These are phyloP conservation scores for Zoanthus solanderi DNA, from an alignment of 92 coral and sea anemone genomes.

Conservation along the genomic window DNA sequence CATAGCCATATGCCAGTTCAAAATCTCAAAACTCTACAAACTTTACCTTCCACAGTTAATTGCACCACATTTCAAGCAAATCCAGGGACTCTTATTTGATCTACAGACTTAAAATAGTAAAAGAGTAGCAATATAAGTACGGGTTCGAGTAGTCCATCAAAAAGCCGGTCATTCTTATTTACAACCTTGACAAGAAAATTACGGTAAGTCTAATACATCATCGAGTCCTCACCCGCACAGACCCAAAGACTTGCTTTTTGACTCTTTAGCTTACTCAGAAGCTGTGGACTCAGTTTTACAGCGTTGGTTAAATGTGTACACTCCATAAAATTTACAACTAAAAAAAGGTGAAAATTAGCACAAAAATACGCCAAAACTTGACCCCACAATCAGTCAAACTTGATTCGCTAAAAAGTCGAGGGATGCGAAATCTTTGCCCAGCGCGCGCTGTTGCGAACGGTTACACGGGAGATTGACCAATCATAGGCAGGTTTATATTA, in stretches of 20 bases:
- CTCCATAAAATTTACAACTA: constrained; percentile 77
- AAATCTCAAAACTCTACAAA: neutral
- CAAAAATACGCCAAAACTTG: constrained; percentile 61
- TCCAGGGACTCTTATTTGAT: constrained; percentile 96
- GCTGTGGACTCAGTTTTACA: constrained; percentile 84
- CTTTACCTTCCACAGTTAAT: constrained; percentile 96
- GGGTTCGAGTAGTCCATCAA: neutral
- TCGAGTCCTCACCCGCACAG: constrained; percentile 78
- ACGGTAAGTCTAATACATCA: neutral
- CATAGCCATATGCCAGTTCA: too few species aligned
- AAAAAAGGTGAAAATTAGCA: constrained; percentile 43
- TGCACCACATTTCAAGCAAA: constrained; percentile 90
- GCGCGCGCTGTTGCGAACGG: constrained; percentile 83
- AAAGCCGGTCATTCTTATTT: constrained; percentile 29
- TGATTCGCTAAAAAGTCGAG: constrained; percentile 67
- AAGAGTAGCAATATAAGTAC: constrained; percentile 25
- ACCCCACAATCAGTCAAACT: constrained; percentile 50
- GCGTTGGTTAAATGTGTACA: constrained; percentile 93
- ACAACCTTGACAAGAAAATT: neutral
- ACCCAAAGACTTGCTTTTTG: constrained; percentile 88
- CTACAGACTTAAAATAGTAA: constrained; percentile 78
- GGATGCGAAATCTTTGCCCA: constrained; percentile 80
- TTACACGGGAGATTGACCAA: constrained; percentile 79
- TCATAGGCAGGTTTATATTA: constrained; percentile 59
- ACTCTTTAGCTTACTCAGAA: constrained; percentile 82